Evolutionary conservation across 1,140 invertebrate species (phyloP).

Genomic region (Musca domestica): DNA sequence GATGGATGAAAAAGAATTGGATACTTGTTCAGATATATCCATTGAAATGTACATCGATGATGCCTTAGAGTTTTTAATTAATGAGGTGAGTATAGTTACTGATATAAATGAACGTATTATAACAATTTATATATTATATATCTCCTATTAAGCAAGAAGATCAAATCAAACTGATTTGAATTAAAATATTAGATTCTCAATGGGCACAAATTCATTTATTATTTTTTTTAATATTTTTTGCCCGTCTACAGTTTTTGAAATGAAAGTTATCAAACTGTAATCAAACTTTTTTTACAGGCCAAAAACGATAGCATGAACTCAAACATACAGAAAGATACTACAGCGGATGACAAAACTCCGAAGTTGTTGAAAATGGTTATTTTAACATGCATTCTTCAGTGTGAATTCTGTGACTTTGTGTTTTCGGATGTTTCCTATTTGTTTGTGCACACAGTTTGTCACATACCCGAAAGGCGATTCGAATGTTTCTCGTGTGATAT

Average conservation of each 20-base stretch:
- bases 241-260: too few relatives aligned
- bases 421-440: slow-evolving; percentile 56
- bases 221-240: too few relatives aligned
- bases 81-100: slow-evolving; percentile 23
- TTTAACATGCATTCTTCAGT: slow-evolving; percentile 56
- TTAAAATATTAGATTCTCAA: too few relatives aligned
- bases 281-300: neutral
- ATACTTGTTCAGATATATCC: slow-evolving; percentile 26
- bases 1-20: slow-evolving; percentile 24
- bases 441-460: slow-evolving; percentile 55
- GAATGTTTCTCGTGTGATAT: slow-evolving; percentile 59
- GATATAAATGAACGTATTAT: too few relatives aligned
- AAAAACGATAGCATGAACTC: neutral
- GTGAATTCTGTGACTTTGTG: slow-evolving; percentile 60
- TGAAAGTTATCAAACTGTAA: too few relatives aligned
- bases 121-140: too few relatives aligned
- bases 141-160: too few relatives aligned
- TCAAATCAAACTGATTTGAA: too few relatives aligned
- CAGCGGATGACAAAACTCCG: slow-evolving; percentile 8
- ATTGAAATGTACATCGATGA: slow-evolving; percentile 25
- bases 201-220: too few relatives aligned
- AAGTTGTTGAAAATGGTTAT: slow-evolving; percentile 31
- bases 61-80: slow-evolving; percentile 15
- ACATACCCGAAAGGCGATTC: slow-evolving; percentile 58
- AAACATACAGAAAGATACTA: neutral